Percentiles rank a stretch among this genome's conserved stretches.
Evolutionary conservation across 2,888 invertebrate species (phyloP).

Genomic region (Agriotes lineatus): DNA sequence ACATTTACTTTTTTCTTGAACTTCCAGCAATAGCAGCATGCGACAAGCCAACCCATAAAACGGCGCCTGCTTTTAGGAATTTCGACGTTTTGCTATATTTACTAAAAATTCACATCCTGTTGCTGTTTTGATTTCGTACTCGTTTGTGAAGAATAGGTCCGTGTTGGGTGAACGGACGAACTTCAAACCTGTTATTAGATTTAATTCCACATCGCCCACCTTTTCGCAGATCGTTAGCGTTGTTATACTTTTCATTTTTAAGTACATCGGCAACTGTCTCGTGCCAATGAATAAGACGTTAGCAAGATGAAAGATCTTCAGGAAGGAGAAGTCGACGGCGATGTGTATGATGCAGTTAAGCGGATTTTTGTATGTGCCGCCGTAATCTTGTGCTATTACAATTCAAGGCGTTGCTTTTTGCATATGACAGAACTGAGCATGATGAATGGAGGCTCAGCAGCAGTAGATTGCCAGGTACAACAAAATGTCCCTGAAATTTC

Average conservation of each 20-base stretch:
- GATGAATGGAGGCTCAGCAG: too few species aligned
- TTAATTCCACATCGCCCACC: background rate
- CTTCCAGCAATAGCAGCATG: background rate
- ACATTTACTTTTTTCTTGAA: background rate
- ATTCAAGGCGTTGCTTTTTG: too few species aligned
- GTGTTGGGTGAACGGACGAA: conserved; percentile 9
- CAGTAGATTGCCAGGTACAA: too few species aligned
- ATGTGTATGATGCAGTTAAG: too few species aligned
- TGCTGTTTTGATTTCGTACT: background rate
- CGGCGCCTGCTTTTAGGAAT: background rate
- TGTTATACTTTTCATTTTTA: conserved; percentile 3
- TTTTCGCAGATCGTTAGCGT: background rate
- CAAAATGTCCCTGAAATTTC: too few species aligned
- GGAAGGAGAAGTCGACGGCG: too few species aligned
- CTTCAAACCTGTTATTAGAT: conserved; percentile 6
- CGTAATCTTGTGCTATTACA: too few species aligned
- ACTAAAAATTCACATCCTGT: background rate
- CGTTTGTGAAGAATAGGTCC: background rate
- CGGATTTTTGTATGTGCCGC: too few species aligned
- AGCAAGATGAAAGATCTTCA: too few species aligned
- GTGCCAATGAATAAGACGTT: too few species aligned
- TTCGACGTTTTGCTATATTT: background rate
- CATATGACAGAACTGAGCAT: too few species aligned
- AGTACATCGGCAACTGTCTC: too few species aligned
- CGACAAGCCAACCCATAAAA: background rate